A percentile compares a stretch with the other conserved stretches of the same genome.
Conservation (phyloP, 1,140 invertebrate species). For the Pomacea maculata region DNA sequence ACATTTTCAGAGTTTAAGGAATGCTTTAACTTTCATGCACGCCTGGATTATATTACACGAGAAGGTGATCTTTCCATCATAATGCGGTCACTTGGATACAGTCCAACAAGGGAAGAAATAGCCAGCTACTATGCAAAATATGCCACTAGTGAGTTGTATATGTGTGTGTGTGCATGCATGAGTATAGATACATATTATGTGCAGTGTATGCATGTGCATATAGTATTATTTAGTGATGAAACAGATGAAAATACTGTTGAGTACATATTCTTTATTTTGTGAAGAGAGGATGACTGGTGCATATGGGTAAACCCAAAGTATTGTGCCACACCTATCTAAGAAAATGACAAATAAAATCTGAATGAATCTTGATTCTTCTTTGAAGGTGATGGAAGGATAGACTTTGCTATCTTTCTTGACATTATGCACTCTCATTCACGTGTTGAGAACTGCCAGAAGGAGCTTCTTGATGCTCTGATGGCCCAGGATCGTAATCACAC, state of each 20-base stretch:
- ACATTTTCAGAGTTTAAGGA: conserved; percentile 86
- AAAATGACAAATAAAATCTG: background rate
- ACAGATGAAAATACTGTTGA: background rate
- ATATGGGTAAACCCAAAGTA: too few relatives aligned
- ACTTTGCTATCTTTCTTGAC: conserved; percentile 94
- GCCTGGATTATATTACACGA: conserved; percentile 81
- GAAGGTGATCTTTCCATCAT: conserved; percentile 91
- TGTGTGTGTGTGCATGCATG: background rate
- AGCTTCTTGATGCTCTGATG: conserved; percentile 89
- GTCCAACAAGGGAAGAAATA: conserved; percentile 90
- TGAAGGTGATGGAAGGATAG: conserved; percentile 83
- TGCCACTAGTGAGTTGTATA: conserved; percentile 45
- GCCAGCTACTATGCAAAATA: conserved; percentile 86
- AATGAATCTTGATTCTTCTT: background rate
- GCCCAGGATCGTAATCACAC: conserved; percentile 80
- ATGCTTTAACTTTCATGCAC: conserved; percentile 93
- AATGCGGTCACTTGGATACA: conserved; percentile 92
- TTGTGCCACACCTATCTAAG: too few relatives aligned
- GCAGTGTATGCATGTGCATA: background rate
- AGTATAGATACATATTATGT: background rate
- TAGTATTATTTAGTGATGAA: background rate
- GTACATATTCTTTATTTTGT: background rate
- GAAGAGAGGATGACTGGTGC: background rate
- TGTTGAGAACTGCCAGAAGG: conserved; percentile 87
- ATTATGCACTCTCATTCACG: conserved; percentile 91